Evolutionary conservation across 2,888 invertebrate genomes (phyloP).

Genomic region (Xylota segnis): DNA sequence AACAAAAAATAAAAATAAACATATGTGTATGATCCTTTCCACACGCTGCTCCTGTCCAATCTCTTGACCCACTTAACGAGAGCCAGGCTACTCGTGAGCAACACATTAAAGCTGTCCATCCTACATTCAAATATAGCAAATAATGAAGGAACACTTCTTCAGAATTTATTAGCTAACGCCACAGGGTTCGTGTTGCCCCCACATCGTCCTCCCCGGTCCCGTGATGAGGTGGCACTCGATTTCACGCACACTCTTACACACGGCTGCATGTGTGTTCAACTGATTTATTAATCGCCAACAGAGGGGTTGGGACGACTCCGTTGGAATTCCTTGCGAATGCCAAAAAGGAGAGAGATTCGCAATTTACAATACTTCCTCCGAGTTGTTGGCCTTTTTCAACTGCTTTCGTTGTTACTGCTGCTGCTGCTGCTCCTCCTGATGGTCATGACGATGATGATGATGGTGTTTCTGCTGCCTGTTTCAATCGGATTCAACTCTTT

Average conservation of each 20-base stretch:
- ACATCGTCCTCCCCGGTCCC: conserved; percentile 24
- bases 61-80: conserved; percentile 60
- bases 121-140: conserved; percentile 47
- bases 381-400: conserved; percentile 31
- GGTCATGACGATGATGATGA: neutral
- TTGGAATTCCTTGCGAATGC: conserved; percentile 59
- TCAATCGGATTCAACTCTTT: conserved; percentile 64
- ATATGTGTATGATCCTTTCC: conserved; percentile 34
- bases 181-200: conserved; percentile 54
- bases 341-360: conserved; percentile 67
- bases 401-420: conserved; percentile 5
- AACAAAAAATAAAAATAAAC: conserved; percentile 16
- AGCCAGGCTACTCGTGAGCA: conserved; percentile 25
- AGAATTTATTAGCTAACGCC: conserved; percentile 76
- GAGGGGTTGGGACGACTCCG: conserved; percentile 16
- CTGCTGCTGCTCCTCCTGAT: neutral
- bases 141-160: conserved; percentile 57
- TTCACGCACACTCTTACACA: conserved; percentile 3
- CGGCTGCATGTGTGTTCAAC: conserved; percentile 24
- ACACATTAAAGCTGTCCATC: conserved; percentile 63
- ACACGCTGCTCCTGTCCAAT: conserved; percentile 54
- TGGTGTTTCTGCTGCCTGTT: conserved; percentile 37
- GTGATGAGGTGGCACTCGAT: conserved; percentile 67
- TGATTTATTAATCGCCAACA: conserved; percentile 69
- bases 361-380: conserved; percentile 70